Evolutionary conservation across 2,888 invertebrate species (phyloP), one percentile per base, ranked within the genome.

Genomic region (Ectropis crepuscularia): DNA sequence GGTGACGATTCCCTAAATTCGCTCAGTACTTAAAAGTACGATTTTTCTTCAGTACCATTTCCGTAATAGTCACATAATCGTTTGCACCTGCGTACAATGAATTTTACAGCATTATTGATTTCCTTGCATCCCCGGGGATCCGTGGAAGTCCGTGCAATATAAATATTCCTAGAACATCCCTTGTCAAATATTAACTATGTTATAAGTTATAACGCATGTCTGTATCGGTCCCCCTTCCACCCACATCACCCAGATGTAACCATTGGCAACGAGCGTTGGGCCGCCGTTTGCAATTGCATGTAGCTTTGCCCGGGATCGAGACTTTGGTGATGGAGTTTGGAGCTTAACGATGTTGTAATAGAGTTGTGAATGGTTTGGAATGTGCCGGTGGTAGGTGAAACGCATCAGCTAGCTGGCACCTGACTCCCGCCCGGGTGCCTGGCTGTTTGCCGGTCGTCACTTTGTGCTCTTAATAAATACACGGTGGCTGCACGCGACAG

Each of bases 101-200:
- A 75, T 74, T 68, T 65, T 53, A 76, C 66, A 76, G 72, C 67
- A 69, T 68, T 76, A 81, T 81, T 74, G 82, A 81, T 81, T 80
- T 74, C 66, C 65, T 55, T 69, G 70, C 75, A 78, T 76, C 74
- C 74, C 76, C 74, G 68, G 73, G 73, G 69, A 76, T 73, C 72
- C 74, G 63, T 69, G 74, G 74, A 73, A 80, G 76, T 72, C 73
- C 71, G 73, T 74, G 70, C 71, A 74, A 77, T 76, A 83, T 83
- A 83, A 81, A 81, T 82, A 82, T 79, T 75, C 71, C 68, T 72
- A 69, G 77, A 79, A 77, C 79, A 81, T 79, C 80, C 79, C 77
- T 80, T 80, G 78, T 83, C 85, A 84, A 84, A 83, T 83, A 83
- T 83, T 82, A 83, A 83, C 80, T 79, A 76, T 76, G 76, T 79